Conservation (phyloP, 1,140 invertebrate species). For the Lordiphosa collinella region DNA sequence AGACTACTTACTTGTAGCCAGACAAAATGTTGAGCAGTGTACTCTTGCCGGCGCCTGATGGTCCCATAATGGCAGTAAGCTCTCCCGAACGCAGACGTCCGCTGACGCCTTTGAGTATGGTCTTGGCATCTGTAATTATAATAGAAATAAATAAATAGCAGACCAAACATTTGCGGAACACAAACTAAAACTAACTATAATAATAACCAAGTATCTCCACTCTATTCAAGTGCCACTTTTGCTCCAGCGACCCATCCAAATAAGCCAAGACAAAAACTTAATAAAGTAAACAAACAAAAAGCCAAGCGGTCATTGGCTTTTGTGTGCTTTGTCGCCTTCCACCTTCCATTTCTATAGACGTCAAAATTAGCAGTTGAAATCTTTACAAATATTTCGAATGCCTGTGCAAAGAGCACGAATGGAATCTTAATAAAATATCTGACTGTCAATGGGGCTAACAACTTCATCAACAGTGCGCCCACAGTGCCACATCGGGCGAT, state of each 20-base stretch:
- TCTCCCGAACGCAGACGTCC: slow-evolving; percentile 90
- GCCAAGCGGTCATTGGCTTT: slow-evolving; percentile 11
- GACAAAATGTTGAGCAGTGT: slow-evolving; percentile 93
- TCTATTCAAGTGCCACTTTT: neutral
- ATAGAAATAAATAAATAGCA: slow-evolving; percentile 4
- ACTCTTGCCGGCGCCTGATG: slow-evolving; percentile 94
- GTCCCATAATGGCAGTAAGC: slow-evolving; percentile 96
- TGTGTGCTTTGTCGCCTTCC: slow-evolving; percentile 3
- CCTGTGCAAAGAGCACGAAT: too few species aligned
- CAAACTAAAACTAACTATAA: slow-evolving; percentile 3
- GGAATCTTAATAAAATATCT: too few species aligned
- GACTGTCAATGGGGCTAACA: too few species aligned
- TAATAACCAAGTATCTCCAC: neutral
- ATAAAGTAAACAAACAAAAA: slow-evolving; percentile 12
- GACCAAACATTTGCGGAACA: neutral
- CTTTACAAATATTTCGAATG: too few species aligned
- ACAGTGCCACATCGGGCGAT: too few species aligned
- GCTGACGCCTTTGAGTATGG: slow-evolving; percentile 90
- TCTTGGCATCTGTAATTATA: slow-evolving; percentile 86
- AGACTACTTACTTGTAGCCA: slow-evolving; percentile 89
- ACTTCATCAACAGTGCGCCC: too few species aligned
- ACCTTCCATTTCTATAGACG: neutral
- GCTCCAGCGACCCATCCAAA: slow-evolving; percentile 2
- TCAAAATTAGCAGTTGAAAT: too few species aligned
- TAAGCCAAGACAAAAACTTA: slow-evolving; percentile 1